phyloP scores from a whole-genome alignment of 2,888 invertebrate genomes.

The Zhuqinia jingwanae region DNA sequence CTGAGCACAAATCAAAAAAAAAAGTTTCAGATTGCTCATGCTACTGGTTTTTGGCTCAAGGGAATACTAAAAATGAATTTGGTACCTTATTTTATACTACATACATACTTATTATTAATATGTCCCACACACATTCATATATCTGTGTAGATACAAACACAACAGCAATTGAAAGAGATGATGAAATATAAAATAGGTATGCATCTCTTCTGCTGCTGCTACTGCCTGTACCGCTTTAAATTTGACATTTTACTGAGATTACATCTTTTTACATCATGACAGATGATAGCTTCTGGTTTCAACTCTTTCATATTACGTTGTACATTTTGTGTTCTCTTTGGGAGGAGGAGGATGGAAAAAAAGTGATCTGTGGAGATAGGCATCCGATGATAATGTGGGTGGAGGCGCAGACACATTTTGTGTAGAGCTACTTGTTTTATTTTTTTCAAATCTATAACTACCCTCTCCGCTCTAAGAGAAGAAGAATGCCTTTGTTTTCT shows the following conservation, averaged over 20 bases:
- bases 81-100: background rate
- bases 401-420: conserved; percentile 14
- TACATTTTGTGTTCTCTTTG: background rate
- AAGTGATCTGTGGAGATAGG: conserved; percentile 16
- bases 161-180: background rate
- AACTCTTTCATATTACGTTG: conserved; percentile 13
- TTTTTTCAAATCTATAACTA: too few relatives aligned
- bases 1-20: background rate
- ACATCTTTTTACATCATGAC: conserved; percentile 40
- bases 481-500: conserved; percentile 4
- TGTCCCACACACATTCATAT: background rate
- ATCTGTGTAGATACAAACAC: background rate
- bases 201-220: too few relatives aligned
- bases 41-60: conserved; percentile 14
- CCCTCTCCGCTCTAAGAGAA: background rate
- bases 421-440: conserved; percentile 38
- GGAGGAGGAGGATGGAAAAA: background rate
- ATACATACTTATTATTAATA: background rate
- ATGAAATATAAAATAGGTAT: background rate
- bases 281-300: conserved; percentile 61
- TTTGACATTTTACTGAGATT: conserved; percentile 35
- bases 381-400: conserved; percentile 42
- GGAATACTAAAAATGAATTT: background rate
- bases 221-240: background rate
- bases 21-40: background rate